phyloP scores from a whole-genome alignment of 2,797 vertebrate species.

The Fratercula arctica region DNA sequence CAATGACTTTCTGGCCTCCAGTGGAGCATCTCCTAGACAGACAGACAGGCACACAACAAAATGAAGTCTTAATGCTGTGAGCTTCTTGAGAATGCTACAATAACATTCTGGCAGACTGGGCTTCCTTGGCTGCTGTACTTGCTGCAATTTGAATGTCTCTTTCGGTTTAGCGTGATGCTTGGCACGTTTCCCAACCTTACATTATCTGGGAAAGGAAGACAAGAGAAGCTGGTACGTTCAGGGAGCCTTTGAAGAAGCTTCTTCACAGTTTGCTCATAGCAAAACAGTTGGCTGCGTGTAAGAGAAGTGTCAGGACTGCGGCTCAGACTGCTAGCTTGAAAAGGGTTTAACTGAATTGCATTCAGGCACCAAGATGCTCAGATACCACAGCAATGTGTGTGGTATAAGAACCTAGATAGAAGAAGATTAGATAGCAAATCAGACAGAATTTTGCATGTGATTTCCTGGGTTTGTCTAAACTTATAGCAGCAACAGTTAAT shows the following conservation, averaged over 20 bases:
- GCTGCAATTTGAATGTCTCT: conserved; percentile 41
- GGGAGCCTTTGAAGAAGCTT: conserved; percentile 33
- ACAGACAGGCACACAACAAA: conserved; percentile 1
- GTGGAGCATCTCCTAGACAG: conserved; percentile 29
- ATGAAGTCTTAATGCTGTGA: conserved; percentile 19
- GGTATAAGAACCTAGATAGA: conserved; percentile 57
- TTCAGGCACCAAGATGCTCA: conserved; percentile 53
- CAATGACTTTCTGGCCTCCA: conserved; percentile 20
- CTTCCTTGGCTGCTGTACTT: conserved; percentile 39
- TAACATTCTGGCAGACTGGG: conserved; percentile 35
- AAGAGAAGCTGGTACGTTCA: conserved; percentile 21
- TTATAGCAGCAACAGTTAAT: conserved; percentile 45
- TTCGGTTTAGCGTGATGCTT: conserved; percentile 42
- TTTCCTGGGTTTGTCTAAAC: conserved; percentile 65
- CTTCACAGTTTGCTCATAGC: conserved; percentile 5
- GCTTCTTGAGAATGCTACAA: conserved; percentile 29
- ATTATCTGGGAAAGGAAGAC: conserved; percentile 37
- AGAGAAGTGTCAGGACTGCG: conserved; percentile 8
- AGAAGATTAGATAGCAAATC: conserved; percentile 50
- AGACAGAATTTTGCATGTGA: conserved; percentile 55
- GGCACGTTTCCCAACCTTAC: conserved; percentile 47
- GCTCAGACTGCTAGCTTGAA: conserved; percentile 2
- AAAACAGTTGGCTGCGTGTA: not conserved
- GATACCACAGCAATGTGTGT: conserved; percentile 61
- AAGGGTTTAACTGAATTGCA: conserved; percentile 41